Evolutionary conservation across 2,888 invertebrate genomes (phyloP).

Genomic region (Apoda limacodes): DNA sequence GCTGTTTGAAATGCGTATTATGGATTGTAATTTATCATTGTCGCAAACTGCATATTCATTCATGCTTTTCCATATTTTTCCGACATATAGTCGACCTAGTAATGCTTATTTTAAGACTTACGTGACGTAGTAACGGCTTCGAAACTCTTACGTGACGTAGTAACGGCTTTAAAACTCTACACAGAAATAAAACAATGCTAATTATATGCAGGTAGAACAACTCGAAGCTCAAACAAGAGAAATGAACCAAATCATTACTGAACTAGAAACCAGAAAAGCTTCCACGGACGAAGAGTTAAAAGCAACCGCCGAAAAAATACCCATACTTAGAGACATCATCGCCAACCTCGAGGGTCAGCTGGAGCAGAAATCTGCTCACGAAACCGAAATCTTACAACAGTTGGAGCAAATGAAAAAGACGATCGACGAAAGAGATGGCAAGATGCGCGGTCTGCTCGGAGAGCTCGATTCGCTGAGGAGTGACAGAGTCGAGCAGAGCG

Average conservation of each 20-base stretch:
- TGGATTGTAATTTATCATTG: too few species aligned
- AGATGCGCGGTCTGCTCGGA: conserved; percentile 63
- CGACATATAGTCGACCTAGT: conserved; percentile 6
- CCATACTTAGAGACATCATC: conserved; percentile 81
- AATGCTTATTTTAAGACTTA: neutral
- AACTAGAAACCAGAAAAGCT: conserved; percentile 72
- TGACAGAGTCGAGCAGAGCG: conserved; percentile 48
- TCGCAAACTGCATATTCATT: too few species aligned
- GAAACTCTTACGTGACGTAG: too few species aligned
- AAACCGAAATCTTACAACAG: conserved; percentile 72
- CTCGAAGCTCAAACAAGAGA: conserved; percentile 82
- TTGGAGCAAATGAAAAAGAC: conserved; percentile 66
- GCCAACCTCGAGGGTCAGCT: conserved; percentile 81
- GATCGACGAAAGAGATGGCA: conserved; percentile 66
- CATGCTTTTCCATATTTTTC: too few species aligned
- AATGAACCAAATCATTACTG: conserved; percentile 71
- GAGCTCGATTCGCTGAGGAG: conserved; percentile 65
- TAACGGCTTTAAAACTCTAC: too few species aligned
- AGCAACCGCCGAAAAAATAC: conserved; percentile 81
- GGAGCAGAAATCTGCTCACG: conserved; percentile 73
- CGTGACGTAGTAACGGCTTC: too few species aligned
- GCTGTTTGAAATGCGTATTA: too few species aligned
- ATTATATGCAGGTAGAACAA: conserved; percentile 75
- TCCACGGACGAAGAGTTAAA: conserved; percentile 78
- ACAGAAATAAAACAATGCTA: neutral